A percentile compares a stretch with the other conserved stretches of the same genome.
These are phyloP conservation scores for Otolemur crassicaudatus DNA, from an alignment of 2,797 vertebrate species.

Conservation along the genomic window DNA sequence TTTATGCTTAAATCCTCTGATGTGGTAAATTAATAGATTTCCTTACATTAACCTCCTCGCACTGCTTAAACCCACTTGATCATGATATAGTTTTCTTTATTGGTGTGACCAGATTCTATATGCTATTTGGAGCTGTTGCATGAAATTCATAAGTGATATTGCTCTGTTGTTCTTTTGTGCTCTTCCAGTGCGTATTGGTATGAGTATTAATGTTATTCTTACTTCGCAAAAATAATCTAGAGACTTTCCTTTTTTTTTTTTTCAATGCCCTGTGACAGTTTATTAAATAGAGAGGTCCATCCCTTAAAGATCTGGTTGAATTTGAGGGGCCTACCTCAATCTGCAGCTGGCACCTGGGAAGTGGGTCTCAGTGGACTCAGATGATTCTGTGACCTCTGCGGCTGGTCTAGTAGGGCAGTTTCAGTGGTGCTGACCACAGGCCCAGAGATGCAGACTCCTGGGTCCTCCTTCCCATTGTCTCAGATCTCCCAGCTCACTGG, in stretches of 20 bases:
- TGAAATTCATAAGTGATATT: not conserved
- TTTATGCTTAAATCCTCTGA: slow-evolving; percentile 24
- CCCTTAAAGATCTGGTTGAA: not conserved
- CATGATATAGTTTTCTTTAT: not conserved
- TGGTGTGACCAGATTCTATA: not conserved
- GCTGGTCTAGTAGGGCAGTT: not conserved
- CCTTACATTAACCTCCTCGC: not conserved
- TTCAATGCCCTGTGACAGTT: not conserved
- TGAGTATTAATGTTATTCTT: not conserved
- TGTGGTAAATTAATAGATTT: slow-evolving; percentile 16
- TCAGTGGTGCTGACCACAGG: not conserved
- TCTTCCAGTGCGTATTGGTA: not conserved
- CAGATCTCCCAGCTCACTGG: not conserved
- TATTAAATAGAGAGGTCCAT: slow-evolving; percentile 23
- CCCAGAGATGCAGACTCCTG: not conserved
- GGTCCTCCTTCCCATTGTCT: not conserved
- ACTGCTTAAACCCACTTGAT: not conserved
- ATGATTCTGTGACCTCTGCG: not conserved
- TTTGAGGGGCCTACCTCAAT: not conserved
- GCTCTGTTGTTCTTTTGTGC: not conserved
- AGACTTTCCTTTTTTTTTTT: slow-evolving; percentile 15
- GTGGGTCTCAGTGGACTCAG: not conserved
- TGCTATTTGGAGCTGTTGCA: slow-evolving; percentile 15
- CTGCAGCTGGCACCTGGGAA: not conserved
- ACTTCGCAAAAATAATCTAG: not conserved